Conservation (phyloP, 2,888 invertebrate genomes). For the Eupeodes luniger region DNA sequence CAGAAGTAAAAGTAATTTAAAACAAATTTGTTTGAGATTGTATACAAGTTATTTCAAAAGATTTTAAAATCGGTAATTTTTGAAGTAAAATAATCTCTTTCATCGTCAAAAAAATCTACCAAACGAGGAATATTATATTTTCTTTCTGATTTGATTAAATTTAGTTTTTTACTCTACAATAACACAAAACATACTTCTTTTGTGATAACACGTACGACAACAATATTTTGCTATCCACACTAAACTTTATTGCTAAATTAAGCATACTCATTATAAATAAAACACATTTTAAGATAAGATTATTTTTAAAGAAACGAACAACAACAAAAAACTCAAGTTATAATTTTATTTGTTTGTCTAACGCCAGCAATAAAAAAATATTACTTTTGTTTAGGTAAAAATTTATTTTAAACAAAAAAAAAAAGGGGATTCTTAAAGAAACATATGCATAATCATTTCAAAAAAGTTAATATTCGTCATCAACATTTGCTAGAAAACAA, state of each 20-base stretch:
- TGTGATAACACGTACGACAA: not conserved
- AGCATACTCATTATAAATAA: not conserved
- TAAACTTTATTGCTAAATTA: not conserved
- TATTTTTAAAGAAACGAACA: not conserved
- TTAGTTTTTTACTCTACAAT: not conserved
- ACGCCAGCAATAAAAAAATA: not conserved
- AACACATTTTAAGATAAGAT: conserved; percentile 15
- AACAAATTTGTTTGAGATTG: no score
- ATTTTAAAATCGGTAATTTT: no score
- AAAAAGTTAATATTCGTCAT: conserved; percentile 11
- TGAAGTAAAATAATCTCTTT: no score
- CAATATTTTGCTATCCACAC: not conserved
- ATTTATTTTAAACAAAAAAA: not conserved
- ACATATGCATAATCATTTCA: not conserved
- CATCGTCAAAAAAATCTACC: no score
- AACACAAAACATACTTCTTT: not conserved
- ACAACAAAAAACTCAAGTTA: not conserved
- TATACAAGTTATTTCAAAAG: no score
- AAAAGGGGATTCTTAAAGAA: not conserved
- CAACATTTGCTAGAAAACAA: not conserved
- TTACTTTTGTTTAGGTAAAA: not conserved
- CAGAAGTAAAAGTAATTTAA: no score
- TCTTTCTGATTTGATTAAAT: not conserved
- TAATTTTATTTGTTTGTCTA: conserved; percentile 1
- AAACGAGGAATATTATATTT: no score